Evolutionary conservation across 1,140 invertebrate genomes (phyloP), one percentile per base, ranked within the genome.

Genomic region (Tribolium castaneum): DNA sequence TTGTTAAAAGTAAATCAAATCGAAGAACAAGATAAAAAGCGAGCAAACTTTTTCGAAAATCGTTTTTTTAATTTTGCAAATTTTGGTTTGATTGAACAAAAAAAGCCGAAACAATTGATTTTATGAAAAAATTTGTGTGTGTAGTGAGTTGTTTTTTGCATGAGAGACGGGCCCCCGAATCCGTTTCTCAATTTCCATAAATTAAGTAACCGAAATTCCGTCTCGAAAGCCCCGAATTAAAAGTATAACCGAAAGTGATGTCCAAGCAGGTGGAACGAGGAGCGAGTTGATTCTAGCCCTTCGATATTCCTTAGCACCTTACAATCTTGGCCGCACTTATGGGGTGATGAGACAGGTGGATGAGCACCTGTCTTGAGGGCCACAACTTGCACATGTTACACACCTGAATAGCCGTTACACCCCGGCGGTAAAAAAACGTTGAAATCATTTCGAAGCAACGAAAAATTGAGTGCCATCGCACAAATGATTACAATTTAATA

Each of bases 401-500:
- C 59, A 66, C 59, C 59, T 66, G 59, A 66, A 66, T 35, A 35
- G 59, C 59, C 59, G 59, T 66, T 66, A 66, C 59, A 66, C 59
- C 59, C 59, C 59, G 59, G 13, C 59, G 59, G 59, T 66, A 9
- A 66, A 66, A 19, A 66, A 13, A 25, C 51, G 51, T 52, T 52
- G 39, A 45, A 45, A 45, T 45, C n/a, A 9, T 6, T 9, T 3
- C 2, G 39, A 45, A 45, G 9, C 22, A 25, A 70, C n/a, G 59
- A 71, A 78, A 78, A 39, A 22, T 54, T 35, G 16, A 74, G 49
- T 78, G 74, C 76, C 62, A 80, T 54, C 77, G 73, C 73, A 70
- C 16, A 70, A 78, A 78, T 78, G 56, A 74, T 81, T 79, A 76
- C 75, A 70, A 75, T 79, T 77, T 70, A 81, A 75, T 74, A 81